Conservation (phyloP, 2,797 vertebrate genomes). For the Lepidocolaptes lacrymiger region DNA sequence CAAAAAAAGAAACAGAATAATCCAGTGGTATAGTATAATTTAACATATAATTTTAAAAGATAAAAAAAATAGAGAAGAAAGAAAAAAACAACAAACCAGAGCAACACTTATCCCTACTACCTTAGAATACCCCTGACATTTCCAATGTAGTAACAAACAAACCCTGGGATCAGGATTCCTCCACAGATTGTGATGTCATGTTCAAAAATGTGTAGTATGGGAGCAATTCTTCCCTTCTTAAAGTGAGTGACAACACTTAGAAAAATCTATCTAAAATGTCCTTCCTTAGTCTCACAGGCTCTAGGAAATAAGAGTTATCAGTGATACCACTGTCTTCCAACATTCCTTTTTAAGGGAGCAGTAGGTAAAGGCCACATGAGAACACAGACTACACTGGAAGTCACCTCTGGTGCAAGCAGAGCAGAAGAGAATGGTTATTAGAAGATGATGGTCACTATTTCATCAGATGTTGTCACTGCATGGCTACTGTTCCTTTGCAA, state of each 20-base stretch:
- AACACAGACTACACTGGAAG: neutral
- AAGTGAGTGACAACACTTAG: neutral
- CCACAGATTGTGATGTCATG: neutral
- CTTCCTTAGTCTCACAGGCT: neutral
- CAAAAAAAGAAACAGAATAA: neutral
- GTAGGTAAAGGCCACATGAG: neutral
- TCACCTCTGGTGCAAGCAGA: neutral
- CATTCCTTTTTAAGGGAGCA: neutral
- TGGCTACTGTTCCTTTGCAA: neutral
- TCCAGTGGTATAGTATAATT: neutral
- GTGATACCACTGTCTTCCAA: neutral
- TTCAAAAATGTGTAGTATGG: neutral
- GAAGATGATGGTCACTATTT: neutral
- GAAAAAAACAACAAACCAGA: rapidly evolving
- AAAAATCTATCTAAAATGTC: neutral
- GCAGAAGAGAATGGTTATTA: neutral
- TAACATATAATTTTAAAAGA: too few relatives aligned
- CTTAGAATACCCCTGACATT: neutral
- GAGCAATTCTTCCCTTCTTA: neutral
- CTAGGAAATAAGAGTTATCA: neutral
- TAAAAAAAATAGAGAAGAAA: neutral
- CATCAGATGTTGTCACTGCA: neutral
- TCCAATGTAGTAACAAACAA: neutral
- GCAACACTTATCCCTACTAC: neutral
- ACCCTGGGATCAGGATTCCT: neutral